Evolutionary conservation across 2,888 invertebrate genomes (phyloP), one percentile per base, ranked within the genome.

Genomic region (Actias luna): DNA sequence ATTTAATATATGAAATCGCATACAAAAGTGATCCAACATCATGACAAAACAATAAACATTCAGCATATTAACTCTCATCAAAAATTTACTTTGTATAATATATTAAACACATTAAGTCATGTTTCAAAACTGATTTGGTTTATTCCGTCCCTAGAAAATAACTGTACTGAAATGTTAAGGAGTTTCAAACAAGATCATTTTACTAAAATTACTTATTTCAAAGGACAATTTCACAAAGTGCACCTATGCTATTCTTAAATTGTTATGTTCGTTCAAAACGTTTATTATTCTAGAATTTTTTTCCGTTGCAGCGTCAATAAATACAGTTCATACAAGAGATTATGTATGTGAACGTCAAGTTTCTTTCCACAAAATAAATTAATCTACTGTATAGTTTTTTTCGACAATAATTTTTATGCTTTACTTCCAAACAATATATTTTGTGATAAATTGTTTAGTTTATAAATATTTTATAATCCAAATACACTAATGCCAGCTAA

Each of bases 401-500:
- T 22, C 18, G 5, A 22, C 1, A 25, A 8, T 39, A 10, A 39
- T 39, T 35, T 52, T 35, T 35, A 7, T 12, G 69, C 67, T 67
- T 77, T 78, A 77, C 66, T 79, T 82, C 77, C 70, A 72, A 55
- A 81, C 75, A 70, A 76, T 82, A 79, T 82, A 77, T 80, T 67
- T 78, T 89, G 90, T 90, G 92, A 90, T 92, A 86, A 50, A 85
- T 77, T 80, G 66, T 80, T 82, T 83, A 83, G 83, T 81, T 85
- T 68, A 68, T 73, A 81, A 80, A 78, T 83, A 83, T 77, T 76
- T 80, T 80, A 78, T 86, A 87, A 90, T 90, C 92, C 91, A 92
- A 91, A 92, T 87, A 88, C 79, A 89, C 89, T 88, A 89, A 89
- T 87, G 82, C 92, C 88, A 89, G 86, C 92, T 92, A 84, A 87